Evolutionary conservation across 2,888 invertebrate genomes (phyloP), one percentile per base, ranked within the genome.

Genomic region (Melanargia galathea): DNA sequence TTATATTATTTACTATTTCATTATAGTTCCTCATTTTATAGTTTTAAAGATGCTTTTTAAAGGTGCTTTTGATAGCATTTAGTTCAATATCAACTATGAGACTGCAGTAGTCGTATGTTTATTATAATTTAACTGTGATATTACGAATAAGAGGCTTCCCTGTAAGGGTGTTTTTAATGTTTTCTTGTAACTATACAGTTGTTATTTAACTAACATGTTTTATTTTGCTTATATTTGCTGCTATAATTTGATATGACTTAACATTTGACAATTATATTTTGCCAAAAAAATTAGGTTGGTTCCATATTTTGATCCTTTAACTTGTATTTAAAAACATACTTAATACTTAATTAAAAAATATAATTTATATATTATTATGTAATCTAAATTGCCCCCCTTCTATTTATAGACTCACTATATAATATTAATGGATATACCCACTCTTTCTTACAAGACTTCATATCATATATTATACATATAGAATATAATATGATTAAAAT

Each of bases 91-190:
- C 48, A 22, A 26, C 77, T 77, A 76, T 75, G 74, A 88, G 87
- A 86, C 87, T 89, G 85, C 80, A 78, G 71, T 76, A 80, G 6
- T n/a, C 10, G 75, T 60, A 71, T 72, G 54, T 61, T 58, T 72
- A 72, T 76, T 80, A 78, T 78, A 70, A 78, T 83, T 84, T 84
- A 76, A 78, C 90, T 90, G 90, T 90, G 90, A 90, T 90, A 90
- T 87, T 86, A 86, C 60, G 59, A 63, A 63, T 68, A 68, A 65
- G 66, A 68, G 40, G 40, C 49, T 60, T 49, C 58, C 58, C 64
- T 52, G 8, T 49, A 54, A 51, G 52, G 54, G 54, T 26, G 4
- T 56, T 56, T 18, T 43, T 2, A 35, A 52, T n/a, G 7, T 49
- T 16, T 1, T 11, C 6, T 18, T 16, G n/a, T 40, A 18, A 2